Conservation (phyloP, 2,797 vertebrate genomes). For the Loriculus beryllinus region DNA sequence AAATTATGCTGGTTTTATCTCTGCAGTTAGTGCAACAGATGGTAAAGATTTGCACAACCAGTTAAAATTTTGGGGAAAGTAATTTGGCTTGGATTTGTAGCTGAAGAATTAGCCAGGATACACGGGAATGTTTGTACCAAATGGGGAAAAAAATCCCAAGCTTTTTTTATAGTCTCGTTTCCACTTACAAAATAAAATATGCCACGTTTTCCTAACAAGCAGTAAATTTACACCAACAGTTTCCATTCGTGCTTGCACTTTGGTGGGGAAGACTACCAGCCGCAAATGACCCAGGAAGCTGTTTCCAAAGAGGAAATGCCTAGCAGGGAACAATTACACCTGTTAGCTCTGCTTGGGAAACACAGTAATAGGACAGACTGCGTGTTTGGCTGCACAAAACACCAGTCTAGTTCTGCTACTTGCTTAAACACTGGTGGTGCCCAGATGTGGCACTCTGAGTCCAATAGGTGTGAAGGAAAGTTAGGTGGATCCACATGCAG, state of each 20-base stretch:
- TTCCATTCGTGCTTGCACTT: background rate
- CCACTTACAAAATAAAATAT: background rate
- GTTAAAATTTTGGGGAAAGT: conserved; percentile 61
- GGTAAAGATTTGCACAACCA: conserved; percentile 66
- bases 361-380: background rate
- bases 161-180: background rate
- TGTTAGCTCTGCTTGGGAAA: background rate
- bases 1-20: conserved; percentile 53
- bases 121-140: conserved; percentile 20
- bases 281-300: background rate
- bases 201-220: background rate
- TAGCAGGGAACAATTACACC: background rate
- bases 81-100: conserved; percentile 53
- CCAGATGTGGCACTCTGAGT: background rate
- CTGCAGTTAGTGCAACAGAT: conserved; percentile 70
- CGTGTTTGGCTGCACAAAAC: background rate
- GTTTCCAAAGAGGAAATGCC: background rate
- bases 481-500: background rate
- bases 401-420: background rate
- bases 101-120: conserved; percentile 13
- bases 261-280: background rate
- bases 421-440: background rate
- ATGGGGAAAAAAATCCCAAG: background rate
- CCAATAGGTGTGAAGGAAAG: background rate
- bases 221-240: background rate